These are phyloP conservation scores for Pomatorhinus ruficollis DNA, from an alignment of 2,113 vertebrate species.

Conservation along the genomic window DNA sequence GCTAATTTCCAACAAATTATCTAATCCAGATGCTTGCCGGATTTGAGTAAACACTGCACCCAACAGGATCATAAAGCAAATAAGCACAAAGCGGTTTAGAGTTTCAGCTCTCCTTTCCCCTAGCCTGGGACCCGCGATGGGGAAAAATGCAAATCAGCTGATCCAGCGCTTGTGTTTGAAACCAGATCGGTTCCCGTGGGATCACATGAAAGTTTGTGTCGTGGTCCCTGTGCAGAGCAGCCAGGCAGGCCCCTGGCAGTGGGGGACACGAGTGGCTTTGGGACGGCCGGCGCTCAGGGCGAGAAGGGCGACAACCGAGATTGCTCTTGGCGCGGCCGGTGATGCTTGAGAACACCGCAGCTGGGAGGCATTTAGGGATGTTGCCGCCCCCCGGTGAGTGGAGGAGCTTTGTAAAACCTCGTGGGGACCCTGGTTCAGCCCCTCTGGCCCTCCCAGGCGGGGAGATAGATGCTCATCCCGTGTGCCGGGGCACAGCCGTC, in stretches of 20 bases:
- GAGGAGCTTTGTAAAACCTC: not conserved
- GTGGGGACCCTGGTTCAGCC: accelerated
- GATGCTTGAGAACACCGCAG: accelerated
- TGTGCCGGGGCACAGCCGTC: not conserved
- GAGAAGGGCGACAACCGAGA: accelerated
- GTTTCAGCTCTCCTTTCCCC: conserved; percentile 86
- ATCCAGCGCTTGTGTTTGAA: conserved; percentile 86
- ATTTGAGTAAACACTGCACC: conserved; percentile 90
- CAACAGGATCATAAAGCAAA: conserved; percentile 95
- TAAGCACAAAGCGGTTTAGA: conserved; percentile 90
- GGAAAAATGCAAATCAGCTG: conserved; percentile 88
- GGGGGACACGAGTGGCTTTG: not conserved
- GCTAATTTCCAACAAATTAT: conserved; percentile 97
- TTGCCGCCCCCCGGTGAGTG: accelerated
- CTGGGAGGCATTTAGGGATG: not conserved
- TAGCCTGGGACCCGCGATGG: conserved; percentile 72
- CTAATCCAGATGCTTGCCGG: conserved; percentile 96
- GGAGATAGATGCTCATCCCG: not conserved
- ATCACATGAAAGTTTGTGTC: not conserved
- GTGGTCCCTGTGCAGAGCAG: not conserved
- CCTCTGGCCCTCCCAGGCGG: accelerated
- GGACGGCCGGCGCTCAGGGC: accelerated
- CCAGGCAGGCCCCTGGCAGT: not conserved
- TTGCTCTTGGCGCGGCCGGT: not conserved
- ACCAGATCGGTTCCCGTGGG: conserved; percentile 63